These are phyloP conservation scores for Telmatherina bonti DNA, from an alignment of 2,797 vertebrate genomes.

Conservation along the genomic window DNA sequence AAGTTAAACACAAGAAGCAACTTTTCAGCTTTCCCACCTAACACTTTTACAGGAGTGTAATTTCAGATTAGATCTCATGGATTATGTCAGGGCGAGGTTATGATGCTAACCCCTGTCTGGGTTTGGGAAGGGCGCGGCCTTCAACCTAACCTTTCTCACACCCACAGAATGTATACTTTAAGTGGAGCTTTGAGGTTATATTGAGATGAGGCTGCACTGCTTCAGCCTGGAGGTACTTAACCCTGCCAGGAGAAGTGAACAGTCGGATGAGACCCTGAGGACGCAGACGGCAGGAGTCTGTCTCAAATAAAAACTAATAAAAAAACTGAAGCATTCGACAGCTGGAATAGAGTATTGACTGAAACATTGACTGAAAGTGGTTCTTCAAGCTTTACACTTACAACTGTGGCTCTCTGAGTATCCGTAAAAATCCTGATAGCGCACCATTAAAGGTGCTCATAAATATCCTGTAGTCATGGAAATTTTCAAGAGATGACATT, in stretches of 20 bases:
- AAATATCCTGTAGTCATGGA: constrained; percentile 18
- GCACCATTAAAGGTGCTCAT: neutral
- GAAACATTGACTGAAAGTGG: neutral
- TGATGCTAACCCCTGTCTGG: constrained; percentile 16
- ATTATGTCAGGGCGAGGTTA: constrained; percentile 28
- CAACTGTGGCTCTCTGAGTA: neutral
- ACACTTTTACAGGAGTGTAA: neutral
- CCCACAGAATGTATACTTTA: constrained; percentile 23
- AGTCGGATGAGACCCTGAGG: neutral
- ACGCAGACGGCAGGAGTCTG: neutral
- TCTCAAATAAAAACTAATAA: neutral
- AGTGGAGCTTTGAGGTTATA: constrained; percentile 29
- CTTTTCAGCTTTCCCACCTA: neutral
- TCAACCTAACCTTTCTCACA: constrained; percentile 31
- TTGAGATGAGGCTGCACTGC: neutral
- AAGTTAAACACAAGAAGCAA: neutral
- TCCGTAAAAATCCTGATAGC: constrained; percentile 11
- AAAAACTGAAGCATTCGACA: neutral
- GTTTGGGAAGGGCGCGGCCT: constrained; percentile 24
- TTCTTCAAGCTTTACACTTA: neutral
- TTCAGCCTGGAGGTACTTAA: constrained; percentile 17
- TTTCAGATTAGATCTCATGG: constrained; percentile 30
- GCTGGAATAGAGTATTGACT: neutral
- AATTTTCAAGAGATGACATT: constrained; percentile 4
- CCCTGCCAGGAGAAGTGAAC: constrained; percentile 5